phyloP scores from a whole-genome alignment of 1,140 invertebrate genomes.

The Drosophila seguyi region DNA sequence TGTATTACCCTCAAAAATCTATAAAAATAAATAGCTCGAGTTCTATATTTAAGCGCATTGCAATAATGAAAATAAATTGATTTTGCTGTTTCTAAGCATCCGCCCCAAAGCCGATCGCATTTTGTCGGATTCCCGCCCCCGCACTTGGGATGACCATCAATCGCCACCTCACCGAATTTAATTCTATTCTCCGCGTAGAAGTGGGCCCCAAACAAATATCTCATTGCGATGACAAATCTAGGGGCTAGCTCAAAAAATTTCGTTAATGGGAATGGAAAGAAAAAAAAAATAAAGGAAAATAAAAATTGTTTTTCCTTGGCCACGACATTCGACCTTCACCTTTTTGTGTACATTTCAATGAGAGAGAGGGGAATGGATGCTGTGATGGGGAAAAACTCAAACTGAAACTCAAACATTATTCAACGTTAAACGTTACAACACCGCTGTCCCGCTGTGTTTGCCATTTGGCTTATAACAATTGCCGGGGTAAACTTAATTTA shows the following conservation, averaged over 20 bases:
- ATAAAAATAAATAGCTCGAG: constrained; percentile 5
- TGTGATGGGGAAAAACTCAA: constrained; percentile 1
- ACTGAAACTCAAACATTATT: constrained; percentile 40
- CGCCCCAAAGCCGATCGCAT: constrained; percentile 21
- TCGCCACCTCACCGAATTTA: constrained; percentile 44
- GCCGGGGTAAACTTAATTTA: constrained; percentile 77
- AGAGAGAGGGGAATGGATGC: background rate
- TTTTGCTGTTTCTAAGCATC: constrained; percentile 20
- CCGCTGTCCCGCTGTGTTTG: constrained; percentile 43
- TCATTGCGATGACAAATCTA: constrained; percentile 67
- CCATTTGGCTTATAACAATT: constrained; percentile 76
- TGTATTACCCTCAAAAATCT: background rate
- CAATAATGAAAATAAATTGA: constrained; percentile 40
- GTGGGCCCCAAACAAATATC: constrained; percentile 14
- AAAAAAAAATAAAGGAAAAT: constrained; percentile 18
- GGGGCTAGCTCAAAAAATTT: constrained; percentile 62
- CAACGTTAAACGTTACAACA: constrained; percentile 54
- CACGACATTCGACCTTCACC: constrained; percentile 66
- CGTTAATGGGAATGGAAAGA: constrained; percentile 45
- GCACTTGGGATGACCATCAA: constrained; percentile 29
- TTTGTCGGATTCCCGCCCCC: constrained; percentile 23
- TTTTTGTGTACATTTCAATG: constrained; percentile 64
- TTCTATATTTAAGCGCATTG: constrained; percentile 19
- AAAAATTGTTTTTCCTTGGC: constrained; percentile 41
- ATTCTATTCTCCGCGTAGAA: constrained; percentile 8